Base-by-base conservation (phyloP, 2,797 vertebrate species). In the Synanceia verrucosa region DNA sequence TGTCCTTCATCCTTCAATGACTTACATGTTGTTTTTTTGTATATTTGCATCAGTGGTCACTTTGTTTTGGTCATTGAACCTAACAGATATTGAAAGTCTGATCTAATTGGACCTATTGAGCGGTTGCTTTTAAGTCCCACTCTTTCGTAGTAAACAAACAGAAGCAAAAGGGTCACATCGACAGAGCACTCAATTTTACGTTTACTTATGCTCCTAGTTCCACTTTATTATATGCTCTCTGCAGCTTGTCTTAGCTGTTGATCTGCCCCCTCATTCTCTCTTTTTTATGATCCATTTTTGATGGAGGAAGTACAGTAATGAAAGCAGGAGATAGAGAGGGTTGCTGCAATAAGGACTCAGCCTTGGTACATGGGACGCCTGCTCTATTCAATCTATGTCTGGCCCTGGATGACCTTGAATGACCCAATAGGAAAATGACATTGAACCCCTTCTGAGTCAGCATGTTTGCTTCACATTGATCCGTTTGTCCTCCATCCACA, bases 371-470 rank as follows among this genome's bases (percentile, higher is more conserved):
- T n/a, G n/a, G n/a, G n/a, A n/a, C n/a, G n/a, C n/a, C n/a, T n/a
- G n/a, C n/a, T n/a, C n/a, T n/a, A n/a, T n/a, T n/a, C n/a, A n/a
- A n/a, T n/a, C n/a, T n/a, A n/a, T n/a, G n/a, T 55, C 31, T 4
- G 39, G 59, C 61, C 61, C 65, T 21, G 50, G 11, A 68, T 76
- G 68, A 76, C 83, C 74, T 82, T 77, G 59, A 70, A 44, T 37
- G 58, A 81, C 83, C 69, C 36, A 71, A 55, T 39, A 43, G 55
- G 48, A 39, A 61, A 66, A 84, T 81, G 70, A 83, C 75, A 76
- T 78, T 81, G 79, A 80, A 73, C 63, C 65, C 51, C 2, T 67
- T 36, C 61, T 68, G 66, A 78, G 59, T 86, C 80, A 79, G 83
- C 79, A 65, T 50, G 56, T 58, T 69, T 31, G 12, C 46, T 68